Base-by-base conservation (phyloP, 2,888 invertebrate genomes). In the Mesoligia furuncula region DNA sequence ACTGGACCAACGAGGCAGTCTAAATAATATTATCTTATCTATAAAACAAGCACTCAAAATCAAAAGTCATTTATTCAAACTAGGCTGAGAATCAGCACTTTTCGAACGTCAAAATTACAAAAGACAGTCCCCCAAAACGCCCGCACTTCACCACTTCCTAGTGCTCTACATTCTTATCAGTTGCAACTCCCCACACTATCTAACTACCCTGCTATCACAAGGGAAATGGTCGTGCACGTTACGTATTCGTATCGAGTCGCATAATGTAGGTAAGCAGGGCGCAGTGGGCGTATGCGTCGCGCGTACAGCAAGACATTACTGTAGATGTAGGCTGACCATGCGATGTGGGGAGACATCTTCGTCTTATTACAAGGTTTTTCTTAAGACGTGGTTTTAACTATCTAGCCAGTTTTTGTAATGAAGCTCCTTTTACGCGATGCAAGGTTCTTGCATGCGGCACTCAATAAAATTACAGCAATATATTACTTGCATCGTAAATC, bases 231-330 rank as follows among this genome's bases (percentile, higher is more conserved):
- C 77, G 66, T 54, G 17, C 48, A n/a, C 45, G 76, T 76, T 75
- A 76, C 57, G 75, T 73, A 64, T 78, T 73, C 69, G 74, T 71
- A 51, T 77, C 39, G 17, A 72, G 73, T 71, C 75, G 73, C 69
- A 80, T 83, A 73, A 73, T 71, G 66, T 86, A 75, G 81, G 86
- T 81, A 81, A 81, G 77, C 74, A 78, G 77, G 69, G 67, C 83
- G 87, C 86, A 85, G 51, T 75, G 74, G 36, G 42, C 45, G 85
- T 75, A 85, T 84, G 81, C 85, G 78, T 78, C 73, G 70, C 79
- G 85, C 76, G 77, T 84, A 79, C 75, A 68, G 36, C 70, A 64
- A 81, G 79, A 84, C 87, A 79, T 84, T 87, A 81, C 77, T 81
- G 76, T 77, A 78, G n/a, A 13, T 66, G 77, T 77, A 75, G 76